Conservation (phyloP, 2,113 vertebrate species). For the Hippocampus abdominalis region DNA sequence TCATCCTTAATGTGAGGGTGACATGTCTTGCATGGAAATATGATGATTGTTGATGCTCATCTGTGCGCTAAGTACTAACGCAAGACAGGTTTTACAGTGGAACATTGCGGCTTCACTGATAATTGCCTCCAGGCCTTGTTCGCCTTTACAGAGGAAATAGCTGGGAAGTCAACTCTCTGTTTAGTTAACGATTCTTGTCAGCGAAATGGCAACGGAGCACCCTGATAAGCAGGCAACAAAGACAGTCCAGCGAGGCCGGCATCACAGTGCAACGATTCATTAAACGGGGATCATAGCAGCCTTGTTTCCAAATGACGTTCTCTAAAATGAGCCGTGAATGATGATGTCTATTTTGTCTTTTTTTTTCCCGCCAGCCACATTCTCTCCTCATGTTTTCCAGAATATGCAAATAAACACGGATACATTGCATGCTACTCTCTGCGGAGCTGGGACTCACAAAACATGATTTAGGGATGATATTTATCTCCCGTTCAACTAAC, state of each 20-base stretch:
- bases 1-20: background rate
- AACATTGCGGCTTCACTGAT: conserved; percentile 9
- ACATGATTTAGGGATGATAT: conserved; percentile 42
- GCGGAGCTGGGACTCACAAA: conserved; percentile 17
- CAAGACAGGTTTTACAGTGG: conserved; percentile 15
- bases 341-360: conserved; percentile 24
- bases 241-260: conserved; percentile 17
- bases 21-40: background rate
- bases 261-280: conserved; percentile 46
- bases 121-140: conserved; percentile 21
- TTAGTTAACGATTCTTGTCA: conserved; percentile 51
- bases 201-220: conserved; percentile 35
- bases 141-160: conserved; percentile 44
- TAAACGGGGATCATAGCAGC: conserved; percentile 33
- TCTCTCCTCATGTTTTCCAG: conserved; percentile 12
- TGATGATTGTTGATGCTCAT: background rate
- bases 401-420: conserved; percentile 46
- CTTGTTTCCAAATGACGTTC: conserved; percentile 34
- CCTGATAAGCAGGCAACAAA: conserved; percentile 52
- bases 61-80: background rate
- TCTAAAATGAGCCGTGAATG: conserved; percentile 53
- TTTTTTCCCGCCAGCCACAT: background rate
- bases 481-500: conserved; percentile 19
- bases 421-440: conserved; percentile 21
- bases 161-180: conserved; percentile 38